A percentile compares a stretch with the other conserved stretches of the same genome.
phyloP scores from a whole-genome alignment of 2,888 invertebrate species.

The Aphelenchoides bicaudatus region DNA sequence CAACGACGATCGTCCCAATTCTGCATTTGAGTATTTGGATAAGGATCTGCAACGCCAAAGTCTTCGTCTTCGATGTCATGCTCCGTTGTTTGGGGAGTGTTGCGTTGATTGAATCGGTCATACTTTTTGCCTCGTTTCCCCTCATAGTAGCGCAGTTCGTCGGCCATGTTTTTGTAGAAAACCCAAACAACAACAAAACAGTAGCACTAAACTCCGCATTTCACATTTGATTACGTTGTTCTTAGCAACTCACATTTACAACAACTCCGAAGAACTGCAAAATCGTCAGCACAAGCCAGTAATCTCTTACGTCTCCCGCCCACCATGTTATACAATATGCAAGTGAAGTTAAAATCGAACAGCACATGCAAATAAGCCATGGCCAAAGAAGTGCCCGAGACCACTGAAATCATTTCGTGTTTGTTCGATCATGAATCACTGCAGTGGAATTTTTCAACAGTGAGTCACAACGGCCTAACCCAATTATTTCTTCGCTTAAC shows the following conservation, averaged over 20 bases:
- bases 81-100: too few species aligned
- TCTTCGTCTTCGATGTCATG: conserved; percentile 2
- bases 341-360: conserved; percentile 50
- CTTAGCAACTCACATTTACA: conserved; percentile 47
- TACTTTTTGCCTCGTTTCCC: conserved; percentile 39
- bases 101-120: conserved; percentile 27
- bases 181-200: conserved; percentile 53
- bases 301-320: conserved; percentile 58
- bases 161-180: conserved; percentile 51
- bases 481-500: not conserved
- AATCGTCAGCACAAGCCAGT: conserved; percentile 59
- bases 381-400: conserved; percentile 57
- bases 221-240: conserved; percentile 4
- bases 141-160: conserved; percentile 50
- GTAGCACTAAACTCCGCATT: conserved; percentile 41
- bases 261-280: conserved; percentile 56
- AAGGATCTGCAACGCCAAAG: not conserved
- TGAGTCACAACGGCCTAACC: not conserved
- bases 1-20: not conserved
- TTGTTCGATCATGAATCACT: conserved; percentile 1
- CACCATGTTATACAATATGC: conserved; percentile 60
- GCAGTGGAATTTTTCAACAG: not conserved
- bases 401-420: conserved; percentile 38
- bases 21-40: not conserved
- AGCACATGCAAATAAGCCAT: conserved; percentile 56